These are phyloP conservation scores for Ochotona princeps DNA, from an alignment of 2,113 vertebrate species.

Conservation along the genomic window DNA sequence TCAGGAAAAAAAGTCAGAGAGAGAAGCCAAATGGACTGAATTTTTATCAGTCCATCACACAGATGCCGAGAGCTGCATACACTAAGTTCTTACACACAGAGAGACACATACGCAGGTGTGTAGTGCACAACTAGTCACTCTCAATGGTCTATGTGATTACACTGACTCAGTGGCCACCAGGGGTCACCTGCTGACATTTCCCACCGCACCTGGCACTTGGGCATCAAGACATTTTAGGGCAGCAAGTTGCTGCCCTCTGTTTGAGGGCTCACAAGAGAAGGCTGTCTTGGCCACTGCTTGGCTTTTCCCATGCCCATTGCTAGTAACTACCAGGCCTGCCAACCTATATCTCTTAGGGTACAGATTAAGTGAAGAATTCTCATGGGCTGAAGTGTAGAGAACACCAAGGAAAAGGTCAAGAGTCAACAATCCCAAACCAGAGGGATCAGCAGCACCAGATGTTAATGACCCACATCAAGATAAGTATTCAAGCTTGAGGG, in stretches of 20 bases:
- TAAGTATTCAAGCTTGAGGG: not conserved
- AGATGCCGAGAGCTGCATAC: not conserved
- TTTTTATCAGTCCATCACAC: not conserved
- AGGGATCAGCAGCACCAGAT: not conserved
- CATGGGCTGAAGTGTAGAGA: not conserved
- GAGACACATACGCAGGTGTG: not conserved
- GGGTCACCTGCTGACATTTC: conserved; percentile 40
- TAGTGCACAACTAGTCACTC: accelerated
- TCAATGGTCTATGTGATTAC: not conserved
- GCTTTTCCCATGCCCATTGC: not conserved
- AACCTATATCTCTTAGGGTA: not conserved
- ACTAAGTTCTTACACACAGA: not conserved
- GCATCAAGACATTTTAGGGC: not conserved
- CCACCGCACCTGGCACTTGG: not conserved
- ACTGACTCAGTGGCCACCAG: conserved; percentile 32
- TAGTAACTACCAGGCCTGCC: not conserved
- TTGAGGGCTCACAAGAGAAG: not conserved
- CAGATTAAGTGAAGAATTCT: not conserved
- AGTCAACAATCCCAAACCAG: not conserved
- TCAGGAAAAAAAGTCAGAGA: not conserved
- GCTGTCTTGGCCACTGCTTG: not conserved
- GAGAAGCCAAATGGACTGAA: not conserved
- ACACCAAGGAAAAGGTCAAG: not conserved
- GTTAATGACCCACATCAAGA: not conserved
- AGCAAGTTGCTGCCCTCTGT: not conserved